Evolutionary conservation across 92 coral and sea anemone species (phyloP).

Genomic region (Zoanthus solanderi): DNA sequence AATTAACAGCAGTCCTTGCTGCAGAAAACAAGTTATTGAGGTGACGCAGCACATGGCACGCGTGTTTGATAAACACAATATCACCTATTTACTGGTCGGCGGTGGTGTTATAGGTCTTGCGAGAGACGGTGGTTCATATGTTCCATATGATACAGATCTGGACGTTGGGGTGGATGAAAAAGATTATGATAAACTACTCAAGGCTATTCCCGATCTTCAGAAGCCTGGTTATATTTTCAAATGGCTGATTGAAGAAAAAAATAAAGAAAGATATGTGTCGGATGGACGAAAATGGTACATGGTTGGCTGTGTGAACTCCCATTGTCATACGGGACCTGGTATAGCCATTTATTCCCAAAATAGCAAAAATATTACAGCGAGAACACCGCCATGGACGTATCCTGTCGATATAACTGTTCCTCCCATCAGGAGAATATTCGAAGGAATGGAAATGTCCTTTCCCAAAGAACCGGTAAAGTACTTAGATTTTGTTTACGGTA

Average conservation of each 20-base stretch:
- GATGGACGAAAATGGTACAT: slow-evolving; percentile 37
- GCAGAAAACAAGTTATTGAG: slow-evolving; percentile 46
- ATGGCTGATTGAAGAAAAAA: slow-evolving; percentile 11
- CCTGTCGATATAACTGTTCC: slow-evolving; percentile 36
- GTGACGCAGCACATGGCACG: slow-evolving; percentile 48
- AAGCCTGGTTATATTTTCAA: slow-evolving; percentile 47
- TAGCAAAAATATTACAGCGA: slow-evolving; percentile 17
- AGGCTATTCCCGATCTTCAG: slow-evolving; percentile 47
- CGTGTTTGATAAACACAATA: slow-evolving; percentile 42
- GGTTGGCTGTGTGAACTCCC: slow-evolving; percentile 45
- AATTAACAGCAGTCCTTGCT: slow-evolving; percentile 55
- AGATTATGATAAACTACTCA: slow-evolving; percentile 22
- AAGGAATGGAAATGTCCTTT: slow-evolving; percentile 49
- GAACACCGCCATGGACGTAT: slow-evolving; percentile 7
- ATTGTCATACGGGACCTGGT: slow-evolving; percentile 49
- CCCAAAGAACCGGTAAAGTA: slow-evolving; percentile 46
- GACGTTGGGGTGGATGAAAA: slow-evolving; percentile 42
- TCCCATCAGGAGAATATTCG: slow-evolving; percentile 41
- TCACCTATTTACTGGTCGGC: slow-evolving; percentile 36
- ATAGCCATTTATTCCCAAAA: slow-evolving; percentile 40
- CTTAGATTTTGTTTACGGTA: slow-evolving; percentile 50
- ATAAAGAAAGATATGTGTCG: background rate
- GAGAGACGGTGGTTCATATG: slow-evolving; percentile 35
- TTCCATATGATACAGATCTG: slow-evolving; percentile 51
- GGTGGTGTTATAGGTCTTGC: slow-evolving; percentile 51